Percentiles rank a stretch among this genome's conserved stretches.
phyloP scores from a whole-genome alignment of 2,888 invertebrate genomes.

The Nephrotoma flavescens region DNA sequence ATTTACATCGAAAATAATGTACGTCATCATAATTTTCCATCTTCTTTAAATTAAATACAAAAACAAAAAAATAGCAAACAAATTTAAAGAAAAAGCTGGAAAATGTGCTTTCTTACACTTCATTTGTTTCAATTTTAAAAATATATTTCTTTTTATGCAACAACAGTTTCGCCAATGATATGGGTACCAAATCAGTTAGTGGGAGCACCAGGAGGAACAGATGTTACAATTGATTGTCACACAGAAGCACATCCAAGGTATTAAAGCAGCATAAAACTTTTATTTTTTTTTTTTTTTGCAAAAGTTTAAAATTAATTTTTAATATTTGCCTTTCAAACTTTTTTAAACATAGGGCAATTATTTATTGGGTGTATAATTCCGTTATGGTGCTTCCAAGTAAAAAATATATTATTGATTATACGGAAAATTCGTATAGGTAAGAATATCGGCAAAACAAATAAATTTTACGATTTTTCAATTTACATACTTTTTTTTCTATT shows the following conservation, averaged over 20 bases:
- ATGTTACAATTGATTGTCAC: slow-evolving; percentile 85
- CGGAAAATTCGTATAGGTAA: slow-evolving; percentile 70
- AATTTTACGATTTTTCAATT: background rate
- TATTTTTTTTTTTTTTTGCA: background rate
- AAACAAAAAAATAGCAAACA: background rate
- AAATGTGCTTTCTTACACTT: background rate
- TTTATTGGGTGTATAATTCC: slow-evolving; percentile 83
- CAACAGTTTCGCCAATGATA: slow-evolving; percentile 79
- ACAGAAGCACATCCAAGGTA: slow-evolving; percentile 73
- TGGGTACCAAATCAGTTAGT: slow-evolving; percentile 90
- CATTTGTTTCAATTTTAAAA: background rate
- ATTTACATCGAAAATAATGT: background rate
- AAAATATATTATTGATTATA: slow-evolving; percentile 70
- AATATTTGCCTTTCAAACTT: background rate
- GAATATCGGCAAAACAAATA: slow-evolving; percentile 6
- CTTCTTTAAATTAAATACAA: background rate
- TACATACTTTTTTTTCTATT: background rate
- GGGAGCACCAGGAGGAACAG: slow-evolving; percentile 78
- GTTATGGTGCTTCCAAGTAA: slow-evolving; percentile 80
- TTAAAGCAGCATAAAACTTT: slow-evolving; percentile 13
- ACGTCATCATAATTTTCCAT: slow-evolving; percentile 10
- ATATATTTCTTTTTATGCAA: background rate
- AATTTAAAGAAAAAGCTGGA: background rate
- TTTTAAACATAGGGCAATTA: slow-evolving; percentile 50
- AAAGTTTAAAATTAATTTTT: background rate